phyloP scores from a whole-genome alignment of 1,140 invertebrate genomes.

The Pseudomyrmex cubaensis region DNA sequence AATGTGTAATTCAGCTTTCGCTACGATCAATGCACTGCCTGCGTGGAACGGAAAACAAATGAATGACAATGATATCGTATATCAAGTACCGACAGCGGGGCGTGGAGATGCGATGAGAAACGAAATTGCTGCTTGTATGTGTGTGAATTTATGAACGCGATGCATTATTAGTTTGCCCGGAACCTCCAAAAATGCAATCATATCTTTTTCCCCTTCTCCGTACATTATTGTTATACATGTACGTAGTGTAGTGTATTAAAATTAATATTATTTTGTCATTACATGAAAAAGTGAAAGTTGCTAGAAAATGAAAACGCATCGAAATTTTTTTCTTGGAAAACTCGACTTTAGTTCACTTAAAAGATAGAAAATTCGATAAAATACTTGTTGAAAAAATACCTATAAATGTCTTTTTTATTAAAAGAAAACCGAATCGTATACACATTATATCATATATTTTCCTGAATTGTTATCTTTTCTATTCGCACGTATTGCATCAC shows the following conservation, averaged over 20 bases:
- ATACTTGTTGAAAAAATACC: background rate
- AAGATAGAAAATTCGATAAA: background rate
- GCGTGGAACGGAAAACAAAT: constrained; percentile 75
- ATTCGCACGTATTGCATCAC: background rate
- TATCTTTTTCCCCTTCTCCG: background rate
- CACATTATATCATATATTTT: background rate
- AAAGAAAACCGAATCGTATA: background rate
- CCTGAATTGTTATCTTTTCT: constrained; percentile 25
- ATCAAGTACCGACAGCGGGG: constrained; percentile 72
- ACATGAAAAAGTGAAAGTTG: too few species aligned
- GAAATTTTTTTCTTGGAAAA: too few species aligned
- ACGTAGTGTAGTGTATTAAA: background rate
- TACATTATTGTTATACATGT: background rate
- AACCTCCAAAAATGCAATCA: constrained; percentile 35
- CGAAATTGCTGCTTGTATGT: constrained; percentile 40
- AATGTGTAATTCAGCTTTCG: constrained; percentile 22
- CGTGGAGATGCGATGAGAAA: constrained; percentile 34
- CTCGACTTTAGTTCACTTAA: too few species aligned
- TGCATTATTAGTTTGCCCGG: constrained; percentile 22
- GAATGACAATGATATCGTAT: constrained; percentile 81
- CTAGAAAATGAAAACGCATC: too few species aligned
- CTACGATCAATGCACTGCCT: constrained; percentile 57
- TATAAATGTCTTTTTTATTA: background rate
- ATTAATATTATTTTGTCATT: background rate
- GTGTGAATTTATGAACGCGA: constrained; percentile 22